Conservation (phyloP, 2,113 vertebrate genomes). For the Poeciliopsis prolifica region DNA sequence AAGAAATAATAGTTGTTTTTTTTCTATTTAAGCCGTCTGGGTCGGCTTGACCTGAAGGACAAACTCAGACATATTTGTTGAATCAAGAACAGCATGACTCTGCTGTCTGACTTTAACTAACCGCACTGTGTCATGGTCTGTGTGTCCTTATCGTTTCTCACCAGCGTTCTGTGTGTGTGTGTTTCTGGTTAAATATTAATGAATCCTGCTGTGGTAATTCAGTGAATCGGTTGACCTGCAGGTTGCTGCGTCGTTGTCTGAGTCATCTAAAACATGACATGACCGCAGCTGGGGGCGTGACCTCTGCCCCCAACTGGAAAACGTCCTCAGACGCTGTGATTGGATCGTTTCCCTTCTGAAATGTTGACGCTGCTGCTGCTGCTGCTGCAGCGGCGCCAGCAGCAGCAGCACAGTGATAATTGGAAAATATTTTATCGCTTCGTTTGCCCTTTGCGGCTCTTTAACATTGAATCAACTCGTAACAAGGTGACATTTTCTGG, state of each 20-base stretch:
- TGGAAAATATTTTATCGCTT: slow-evolving; percentile 39
- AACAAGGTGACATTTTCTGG: slow-evolving; percentile 58
- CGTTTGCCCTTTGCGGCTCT: slow-evolving; percentile 31
- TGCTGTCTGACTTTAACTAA: neutral
- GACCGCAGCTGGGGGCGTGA: slow-evolving; percentile 9
- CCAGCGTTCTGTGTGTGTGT: slow-evolving; percentile 12
- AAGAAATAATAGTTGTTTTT: neutral
- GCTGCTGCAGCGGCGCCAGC: too few relatives aligned
- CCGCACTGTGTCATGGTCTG: neutral
- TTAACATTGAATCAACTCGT: slow-evolving; percentile 37
- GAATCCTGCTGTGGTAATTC: slow-evolving; percentile 12
- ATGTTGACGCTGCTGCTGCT: slow-evolving; percentile 1
- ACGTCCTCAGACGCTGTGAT: neutral
- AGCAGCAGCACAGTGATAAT: slow-evolving; percentile 3
- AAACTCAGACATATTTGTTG: neutral
- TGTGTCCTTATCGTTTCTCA: neutral
- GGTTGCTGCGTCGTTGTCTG: neutral
- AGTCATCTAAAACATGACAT: slow-evolving; percentile 8
- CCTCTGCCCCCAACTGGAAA: neutral
- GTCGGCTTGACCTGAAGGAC: neutral
- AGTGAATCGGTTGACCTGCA: slow-evolving; percentile 14
- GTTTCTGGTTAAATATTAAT: slow-evolving; percentile 55
- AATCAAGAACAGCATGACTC: neutral
- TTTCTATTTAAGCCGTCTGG: neutral
- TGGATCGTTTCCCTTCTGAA: slow-evolving; percentile 6